Base-by-base conservation (phyloP, 2,888 invertebrate species). In the Clanis bilineata region DNA sequence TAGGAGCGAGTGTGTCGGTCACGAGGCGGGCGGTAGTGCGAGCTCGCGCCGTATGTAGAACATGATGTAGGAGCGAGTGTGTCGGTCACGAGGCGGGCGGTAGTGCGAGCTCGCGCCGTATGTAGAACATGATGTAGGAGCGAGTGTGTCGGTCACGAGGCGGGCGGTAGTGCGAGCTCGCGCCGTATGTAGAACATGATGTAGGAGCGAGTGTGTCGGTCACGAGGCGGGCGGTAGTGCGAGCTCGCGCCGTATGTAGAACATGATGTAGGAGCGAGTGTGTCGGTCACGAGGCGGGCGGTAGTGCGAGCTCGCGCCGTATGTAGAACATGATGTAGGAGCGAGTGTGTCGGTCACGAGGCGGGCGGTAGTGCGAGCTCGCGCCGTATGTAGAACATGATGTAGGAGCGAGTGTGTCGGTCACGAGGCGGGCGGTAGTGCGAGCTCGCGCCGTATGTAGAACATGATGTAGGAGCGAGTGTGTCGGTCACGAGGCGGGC, bases 41-140 rank as follows among this genome's bases (percentile, higher is more conserved):
- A n/a, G 94, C 93, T 39, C 96, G 94, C n/a, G 97, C 97, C 1
- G 95, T 94, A 74, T 96, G 95, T n/a, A n/a, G n/a, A n/a, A n/a
- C n/a, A n/a, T n/a, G n/a, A n/a, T n/a, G n/a, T n/a, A n/a, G n/a
- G n/a, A n/a, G n/a, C n/a, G n/a, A n/a, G n/a, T n/a, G n/a, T n/a
- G n/a, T 5, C 4, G 86, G 58, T 58, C 56, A 56, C 51, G 47
- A 58, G 25, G 47, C 23, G 55, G 91, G 88, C 45, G 91, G 88
- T 44, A 90, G 77, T 0, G 90, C 72, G 45, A 93, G 90, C 71
- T 96, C 95, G 64, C 95, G 93, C 18, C 96, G 93, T 68, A 96
- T 95, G 91, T 97, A 97, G 92, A 97, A 96, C 71, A 97, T 92
- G 69, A 97, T 96, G 93, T 97, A 97, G 15, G 97, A n/a, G 96